Percentiles rank a stretch among this genome's conserved stretches.
Evolutionary conservation across 2,797 vertebrate species (phyloP).

Genomic region (Peromyscus melanophrys): DNA sequence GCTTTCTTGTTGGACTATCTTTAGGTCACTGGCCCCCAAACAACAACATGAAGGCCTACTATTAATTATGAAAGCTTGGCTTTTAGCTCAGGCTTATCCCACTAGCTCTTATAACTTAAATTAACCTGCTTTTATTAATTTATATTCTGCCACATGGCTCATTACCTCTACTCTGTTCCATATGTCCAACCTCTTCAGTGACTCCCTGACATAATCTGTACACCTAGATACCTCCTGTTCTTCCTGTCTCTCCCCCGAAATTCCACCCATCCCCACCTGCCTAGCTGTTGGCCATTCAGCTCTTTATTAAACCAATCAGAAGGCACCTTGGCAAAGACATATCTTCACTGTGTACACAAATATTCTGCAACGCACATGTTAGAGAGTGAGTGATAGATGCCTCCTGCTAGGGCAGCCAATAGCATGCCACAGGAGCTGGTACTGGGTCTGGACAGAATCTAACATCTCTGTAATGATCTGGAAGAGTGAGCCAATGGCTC

Average conservation of each 20-base stretch:
- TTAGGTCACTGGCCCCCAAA: neutral
- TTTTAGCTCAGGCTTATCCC: neutral
- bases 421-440: neutral
- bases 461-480: constrained; percentile 67
- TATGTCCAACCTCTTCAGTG: neutral
- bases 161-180: neutral
- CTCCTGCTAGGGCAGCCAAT: neutral
- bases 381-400: neutral
- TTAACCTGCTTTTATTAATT: neutral
- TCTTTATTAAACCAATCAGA: neutral
- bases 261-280: neutral
- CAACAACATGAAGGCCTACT: neutral
- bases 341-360: neutral
- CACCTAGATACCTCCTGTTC: neutral
- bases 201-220: neutral
- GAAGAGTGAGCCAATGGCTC: constrained; percentile 55
- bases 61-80: neutral
- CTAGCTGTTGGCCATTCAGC: neutral
- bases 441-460: constrained; percentile 47
- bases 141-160: neutral
- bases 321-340: neutral
- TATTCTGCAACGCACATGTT: neutral
- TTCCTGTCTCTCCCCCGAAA: neutral
- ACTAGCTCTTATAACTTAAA: neutral
- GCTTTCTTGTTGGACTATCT: neutral